Evolutionary conservation across 2,888 invertebrate species (phyloP), one percentile per base, ranked within the genome.

Genomic region (Tyria jacobaeae): DNA sequence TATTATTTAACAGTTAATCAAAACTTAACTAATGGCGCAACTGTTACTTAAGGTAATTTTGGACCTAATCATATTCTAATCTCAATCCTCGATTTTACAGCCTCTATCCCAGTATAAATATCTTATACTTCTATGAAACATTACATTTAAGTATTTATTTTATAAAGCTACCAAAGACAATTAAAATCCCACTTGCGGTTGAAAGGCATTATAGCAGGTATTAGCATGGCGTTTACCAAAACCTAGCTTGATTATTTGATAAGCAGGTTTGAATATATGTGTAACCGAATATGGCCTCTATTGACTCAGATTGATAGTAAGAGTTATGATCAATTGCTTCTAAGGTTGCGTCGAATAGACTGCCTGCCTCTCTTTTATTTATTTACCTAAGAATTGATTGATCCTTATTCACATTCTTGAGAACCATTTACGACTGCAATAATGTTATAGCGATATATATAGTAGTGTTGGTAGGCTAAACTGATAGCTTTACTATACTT

Each of bases 351-450:
- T 25, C n/a, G 17, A 51, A 59, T 51, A 63, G 63, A 58, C 63
- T 24, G 59, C 47, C 4, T 51, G 54, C 55, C 55, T 58, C 35
- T 52, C 44, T 41, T 31, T 39, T 47, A 56, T 54, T 57, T 54
- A 65, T 67, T 53, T 68, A 68, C 62, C 61, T 52, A 53, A 48
- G 51, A 61, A 27, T 70, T 75, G 64, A 66, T 68, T 70, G 65
- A 68, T 64, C 61, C 55, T 60, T 57, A 63, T 65, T 63, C 27
- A 50, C 35, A 57, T 48, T 31, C 50, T 55, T 25, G 21, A 27
- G 31, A 55, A 51, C 31, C 57, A 69, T 78, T 72, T 78, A 78
- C 57, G 48, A 57, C 64, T 57, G n/a, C n/a, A n/a, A n/a, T n/a
- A n/a, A n/a, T n/a, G n/a, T n/a, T n/a, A n/a, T n/a, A n/a, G n/a